These are phyloP conservation scores for Nannoperca obscura DNA, from an alignment of 2,797 vertebrate species.

Conservation along the genomic window DNA sequence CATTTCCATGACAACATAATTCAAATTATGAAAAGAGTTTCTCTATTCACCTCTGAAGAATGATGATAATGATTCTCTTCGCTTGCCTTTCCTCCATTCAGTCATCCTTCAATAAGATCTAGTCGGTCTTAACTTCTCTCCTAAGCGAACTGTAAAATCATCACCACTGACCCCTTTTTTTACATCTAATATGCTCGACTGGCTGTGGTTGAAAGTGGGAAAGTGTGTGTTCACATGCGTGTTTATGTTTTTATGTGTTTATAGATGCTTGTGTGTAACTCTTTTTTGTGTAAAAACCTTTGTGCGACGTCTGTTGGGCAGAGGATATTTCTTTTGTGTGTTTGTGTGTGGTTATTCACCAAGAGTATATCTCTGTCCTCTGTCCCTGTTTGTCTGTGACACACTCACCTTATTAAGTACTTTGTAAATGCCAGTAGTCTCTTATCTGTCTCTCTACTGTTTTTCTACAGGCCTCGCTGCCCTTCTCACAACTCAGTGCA, in stretches of 20 bases:
- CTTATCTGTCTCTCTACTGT: constrained; percentile 24
- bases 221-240: constrained; percentile 2
- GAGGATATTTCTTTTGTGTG: neutral
- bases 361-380: constrained; percentile 33
- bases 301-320: neutral
- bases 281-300: neutral
- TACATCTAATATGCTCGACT: constrained; percentile 41
- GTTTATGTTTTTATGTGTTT: neutral
- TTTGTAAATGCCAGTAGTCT: constrained; percentile 74
- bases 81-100: neutral
- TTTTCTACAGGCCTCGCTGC: constrained; percentile 32
- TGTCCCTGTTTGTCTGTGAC: constrained; percentile 49
- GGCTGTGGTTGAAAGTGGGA: constrained; percentile 24
- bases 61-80: constrained; percentile 15
- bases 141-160: constrained; percentile 58
- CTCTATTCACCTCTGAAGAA: constrained; percentile 8
- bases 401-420: constrained; percentile 73
- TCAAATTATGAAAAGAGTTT: constrained; percentile 37
- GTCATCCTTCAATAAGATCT: constrained; percentile 42
- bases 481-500: constrained; percentile 41
- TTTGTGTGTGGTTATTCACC: constrained; percentile 27
- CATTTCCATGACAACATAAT: constrained; percentile 52
- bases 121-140: constrained; percentile 46
- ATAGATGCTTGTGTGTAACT: neutral
- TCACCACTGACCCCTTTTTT: constrained; percentile 49